Conservation (phyloP, 1,140 invertebrate species). For the Zaprionus vittiger region DNA sequence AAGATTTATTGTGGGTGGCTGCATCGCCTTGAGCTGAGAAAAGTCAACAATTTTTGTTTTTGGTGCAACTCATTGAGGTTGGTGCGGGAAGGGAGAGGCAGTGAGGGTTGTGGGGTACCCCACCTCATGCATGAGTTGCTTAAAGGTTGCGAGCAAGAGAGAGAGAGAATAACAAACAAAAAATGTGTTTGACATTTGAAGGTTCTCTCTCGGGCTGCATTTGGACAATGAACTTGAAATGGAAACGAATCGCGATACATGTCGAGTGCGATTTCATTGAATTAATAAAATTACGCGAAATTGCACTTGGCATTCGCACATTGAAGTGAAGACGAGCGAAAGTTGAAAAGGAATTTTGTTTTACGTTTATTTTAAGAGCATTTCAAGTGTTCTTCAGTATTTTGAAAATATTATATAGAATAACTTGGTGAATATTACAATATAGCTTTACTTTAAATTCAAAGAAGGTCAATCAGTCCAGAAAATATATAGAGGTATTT, state of each 20-base stretch:
- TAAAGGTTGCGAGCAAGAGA: conserved; percentile 36
- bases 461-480: no score
- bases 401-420: no score
- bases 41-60: conserved; percentile 4
- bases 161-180: background rate
- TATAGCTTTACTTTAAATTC: no score
- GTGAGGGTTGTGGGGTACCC: conserved; percentile 5
- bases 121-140: conserved; percentile 46
- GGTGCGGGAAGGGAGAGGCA: background rate
- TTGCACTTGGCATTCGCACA: conserved; percentile 35
- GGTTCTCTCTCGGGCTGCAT: conserved; percentile 52
- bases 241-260: conserved; percentile 22
- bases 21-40: conserved; percentile 39
- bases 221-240: conserved; percentile 67
- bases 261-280: conserved; percentile 47
- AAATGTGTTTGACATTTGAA: conserved; percentile 61
- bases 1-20: conserved; percentile 78
- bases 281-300: conserved; percentile 31
- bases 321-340: background rate
- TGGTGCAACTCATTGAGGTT: background rate
- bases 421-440: no score
- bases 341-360: background rate
- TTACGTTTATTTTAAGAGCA: background rate
- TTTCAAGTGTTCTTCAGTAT: background rate
- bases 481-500: no score